These are phyloP conservation scores for Leucoraja erinaceus DNA, from an alignment of 2,113 vertebrate species.

Conservation along the genomic window DNA sequence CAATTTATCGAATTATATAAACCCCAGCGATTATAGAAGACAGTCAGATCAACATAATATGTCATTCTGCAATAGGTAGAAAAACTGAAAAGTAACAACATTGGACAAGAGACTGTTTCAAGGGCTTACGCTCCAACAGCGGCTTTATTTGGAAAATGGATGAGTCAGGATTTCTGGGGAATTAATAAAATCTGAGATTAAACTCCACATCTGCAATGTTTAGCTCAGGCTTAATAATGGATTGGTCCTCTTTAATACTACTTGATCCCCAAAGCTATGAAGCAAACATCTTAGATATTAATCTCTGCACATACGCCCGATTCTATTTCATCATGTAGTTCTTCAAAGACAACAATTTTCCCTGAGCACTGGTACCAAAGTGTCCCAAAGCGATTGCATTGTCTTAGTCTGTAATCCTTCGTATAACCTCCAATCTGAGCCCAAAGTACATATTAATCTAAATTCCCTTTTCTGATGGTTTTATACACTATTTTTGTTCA, in stretches of 20 bases:
- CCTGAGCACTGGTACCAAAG: neutral
- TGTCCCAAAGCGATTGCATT: neutral
- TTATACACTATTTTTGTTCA: neutral
- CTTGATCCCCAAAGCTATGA: neutral
- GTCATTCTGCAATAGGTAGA: neutral
- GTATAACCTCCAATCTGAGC: neutral
- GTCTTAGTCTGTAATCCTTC: neutral
- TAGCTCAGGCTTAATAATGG: neutral
- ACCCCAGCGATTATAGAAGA: neutral
- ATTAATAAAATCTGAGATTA: neutral
- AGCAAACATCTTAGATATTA: neutral
- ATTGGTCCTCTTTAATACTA: neutral
- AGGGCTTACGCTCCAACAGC: neutral
- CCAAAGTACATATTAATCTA: neutral
- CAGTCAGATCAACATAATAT: neutral
- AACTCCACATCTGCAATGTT: neutral
- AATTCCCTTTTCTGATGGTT: neutral
- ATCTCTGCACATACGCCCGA: neutral
- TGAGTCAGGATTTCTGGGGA: neutral
- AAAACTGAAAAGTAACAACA: neutral
- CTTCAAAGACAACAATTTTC: neutral
- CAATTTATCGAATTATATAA: neutral
- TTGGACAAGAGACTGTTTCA: neutral
- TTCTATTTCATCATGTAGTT: neutral
- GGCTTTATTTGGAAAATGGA: neutral